Conservation (phyloP, 2,797 vertebrate genomes). For the Cirrhinus mrigala region DNA sequence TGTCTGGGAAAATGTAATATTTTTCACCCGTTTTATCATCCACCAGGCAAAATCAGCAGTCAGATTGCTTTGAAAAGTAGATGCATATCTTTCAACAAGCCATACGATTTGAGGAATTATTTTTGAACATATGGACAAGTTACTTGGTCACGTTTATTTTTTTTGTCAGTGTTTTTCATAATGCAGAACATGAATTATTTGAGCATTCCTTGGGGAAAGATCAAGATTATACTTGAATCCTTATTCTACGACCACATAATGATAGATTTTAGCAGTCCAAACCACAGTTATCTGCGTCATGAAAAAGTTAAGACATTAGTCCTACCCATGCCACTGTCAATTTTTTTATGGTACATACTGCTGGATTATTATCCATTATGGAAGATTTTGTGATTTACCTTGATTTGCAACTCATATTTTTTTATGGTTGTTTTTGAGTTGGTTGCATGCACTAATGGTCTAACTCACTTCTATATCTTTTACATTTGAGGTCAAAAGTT, state of each 20-base stretch:
- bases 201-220: not conserved
- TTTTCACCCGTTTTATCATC: not conserved
- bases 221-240: conserved; percentile 14
- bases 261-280: not conserved
- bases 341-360: not conserved
- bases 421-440: no score
- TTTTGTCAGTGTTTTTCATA: not conserved
- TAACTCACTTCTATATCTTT: not conserved
- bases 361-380: not conserved
- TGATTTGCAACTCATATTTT: not conserved
- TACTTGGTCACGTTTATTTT: not conserved
- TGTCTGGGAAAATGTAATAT: not conserved
- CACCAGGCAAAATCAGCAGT: not conserved
- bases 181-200: not conserved
- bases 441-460: not conserved
- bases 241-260: not conserved
- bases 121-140: not conserved
- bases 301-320: not conserved
- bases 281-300: conserved; percentile 10
- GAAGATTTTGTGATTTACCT: not conserved
- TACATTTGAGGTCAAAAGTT: no score
- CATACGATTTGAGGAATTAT: not conserved
- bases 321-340: not conserved
- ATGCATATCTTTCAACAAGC: not conserved
- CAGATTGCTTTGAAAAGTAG: conserved; percentile 2